Evolutionary conservation across 2,888 invertebrate genomes (phyloP).

Genomic region (Xanthia togata): DNA sequence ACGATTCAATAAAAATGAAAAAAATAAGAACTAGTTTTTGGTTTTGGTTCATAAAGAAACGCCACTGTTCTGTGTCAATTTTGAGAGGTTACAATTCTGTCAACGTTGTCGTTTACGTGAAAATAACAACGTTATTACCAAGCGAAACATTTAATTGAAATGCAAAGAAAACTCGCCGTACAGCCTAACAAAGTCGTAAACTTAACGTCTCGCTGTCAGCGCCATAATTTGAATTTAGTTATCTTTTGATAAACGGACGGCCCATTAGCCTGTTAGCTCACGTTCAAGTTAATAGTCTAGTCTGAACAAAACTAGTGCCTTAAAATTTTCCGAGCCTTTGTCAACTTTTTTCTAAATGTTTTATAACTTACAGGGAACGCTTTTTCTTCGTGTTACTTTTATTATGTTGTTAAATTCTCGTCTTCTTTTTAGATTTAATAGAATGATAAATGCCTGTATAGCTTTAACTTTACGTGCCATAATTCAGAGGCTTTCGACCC

Average conservation of each 20-base stretch:
- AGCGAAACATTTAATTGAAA: slow-evolving; percentile 46
- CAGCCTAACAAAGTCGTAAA: slow-evolving; percentile 52
- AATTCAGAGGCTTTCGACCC: not conserved
- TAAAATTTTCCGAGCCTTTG: slow-evolving; percentile 13
- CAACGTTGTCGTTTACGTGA: slow-evolving; percentile 22
- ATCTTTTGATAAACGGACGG: slow-evolving; percentile 59
- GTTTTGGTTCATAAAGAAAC: not conserved
- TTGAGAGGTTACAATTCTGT: not conserved
- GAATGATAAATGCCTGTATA: slow-evolving; percentile 15
- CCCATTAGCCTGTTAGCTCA: slow-evolving; percentile 45
- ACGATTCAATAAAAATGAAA: too few relatives aligned
- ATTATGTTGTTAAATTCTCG: slow-evolving; percentile 16
- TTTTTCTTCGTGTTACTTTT: slow-evolving; percentile 18
- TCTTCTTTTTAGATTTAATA: slow-evolving; percentile 2
- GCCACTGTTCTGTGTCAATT: not conserved
- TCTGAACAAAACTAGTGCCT: slow-evolving; percentile 34
- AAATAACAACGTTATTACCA: slow-evolving; percentile 31
- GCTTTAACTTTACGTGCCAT: not conserved
- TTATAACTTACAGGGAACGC: slow-evolving; percentile 1
- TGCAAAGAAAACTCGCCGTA: slow-evolving; percentile 33
- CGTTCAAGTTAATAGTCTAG: slow-evolving; percentile 33
- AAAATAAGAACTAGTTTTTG: too few relatives aligned
- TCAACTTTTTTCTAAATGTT: slow-evolving; percentile 32
- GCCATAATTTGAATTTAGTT: slow-evolving; percentile 57
- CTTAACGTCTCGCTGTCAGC: slow-evolving; percentile 58